Evolutionary conservation across 1,140 invertebrate species (phyloP).

Genomic region (Heliconius himera): DNA sequence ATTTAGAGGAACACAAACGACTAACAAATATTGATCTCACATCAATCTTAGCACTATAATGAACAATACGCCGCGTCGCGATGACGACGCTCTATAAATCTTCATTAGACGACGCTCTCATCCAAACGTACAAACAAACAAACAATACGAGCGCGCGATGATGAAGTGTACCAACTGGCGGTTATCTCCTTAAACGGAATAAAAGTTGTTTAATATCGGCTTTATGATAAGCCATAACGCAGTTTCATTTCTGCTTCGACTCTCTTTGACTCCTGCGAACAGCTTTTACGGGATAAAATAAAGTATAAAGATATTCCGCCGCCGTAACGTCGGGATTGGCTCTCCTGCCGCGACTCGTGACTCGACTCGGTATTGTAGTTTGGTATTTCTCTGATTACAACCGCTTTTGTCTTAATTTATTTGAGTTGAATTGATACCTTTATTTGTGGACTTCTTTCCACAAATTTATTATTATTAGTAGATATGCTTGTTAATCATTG

Average conservation of each 20-base stretch:
- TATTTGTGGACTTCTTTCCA: no score
- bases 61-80: background rate
- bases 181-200: constrained; percentile 19
- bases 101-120: background rate
- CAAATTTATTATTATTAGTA: no score
- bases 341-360: constrained; percentile 12
- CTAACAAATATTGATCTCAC: background rate
- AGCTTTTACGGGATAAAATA: constrained; percentile 20
- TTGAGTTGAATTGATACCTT: no score
- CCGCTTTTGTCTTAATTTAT: no score
- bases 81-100: background rate
- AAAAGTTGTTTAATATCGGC: constrained; percentile 42
- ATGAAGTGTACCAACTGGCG: background rate
- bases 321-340: constrained; percentile 5
- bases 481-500: no score
- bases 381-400: background rate
- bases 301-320: constrained; percentile 19
- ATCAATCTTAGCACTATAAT: background rate
- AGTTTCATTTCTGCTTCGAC: constrained; percentile 37
- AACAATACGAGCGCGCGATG: background rate
- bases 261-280: constrained; percentile 33
- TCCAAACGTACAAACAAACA: background rate
- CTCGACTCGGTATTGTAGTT: constrained; percentile 1
- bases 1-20: background rate
- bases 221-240: constrained; percentile 46